phyloP scores from a whole-genome alignment of 2,797 vertebrate genomes.

The Macropodus opercularis region DNA sequence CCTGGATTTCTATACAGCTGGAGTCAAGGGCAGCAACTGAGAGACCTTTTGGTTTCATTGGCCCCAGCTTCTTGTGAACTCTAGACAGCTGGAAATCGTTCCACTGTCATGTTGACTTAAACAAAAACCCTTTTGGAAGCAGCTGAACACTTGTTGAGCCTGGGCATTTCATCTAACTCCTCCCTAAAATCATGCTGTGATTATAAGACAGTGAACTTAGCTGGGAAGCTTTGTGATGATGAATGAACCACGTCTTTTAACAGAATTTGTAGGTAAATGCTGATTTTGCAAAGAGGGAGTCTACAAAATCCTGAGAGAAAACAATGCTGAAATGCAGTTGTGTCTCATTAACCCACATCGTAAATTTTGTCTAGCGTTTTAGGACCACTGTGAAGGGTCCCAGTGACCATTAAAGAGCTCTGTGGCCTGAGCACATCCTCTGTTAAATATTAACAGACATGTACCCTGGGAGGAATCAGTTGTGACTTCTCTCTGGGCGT shows the following conservation, averaged over 20 bases:
- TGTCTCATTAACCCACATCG: slow-evolving; percentile 9
- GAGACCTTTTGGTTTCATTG: slow-evolving; percentile 45
- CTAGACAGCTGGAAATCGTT: slow-evolving; percentile 62
- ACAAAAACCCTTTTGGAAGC: slow-evolving; percentile 45
- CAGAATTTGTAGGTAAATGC: not conserved
- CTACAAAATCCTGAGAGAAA: slow-evolving; percentile 7
- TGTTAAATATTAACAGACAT: slow-evolving; percentile 23
- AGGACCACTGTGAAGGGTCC: slow-evolving; percentile 14
- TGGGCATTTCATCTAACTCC: slow-evolving; percentile 51
- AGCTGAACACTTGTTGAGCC: slow-evolving; percentile 32
- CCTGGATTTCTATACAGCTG: slow-evolving; percentile 67
- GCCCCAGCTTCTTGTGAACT: slow-evolving; percentile 29
- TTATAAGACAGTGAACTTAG: slow-evolving; percentile 55
- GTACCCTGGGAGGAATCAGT: slow-evolving; percentile 27
- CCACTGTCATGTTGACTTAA: slow-evolving; percentile 53
- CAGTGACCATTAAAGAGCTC: slow-evolving; percentile 37
- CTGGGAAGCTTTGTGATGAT: slow-evolving; percentile 55
- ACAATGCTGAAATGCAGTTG: slow-evolving; percentile 14
- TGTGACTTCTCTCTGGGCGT: slow-evolving; percentile 52
- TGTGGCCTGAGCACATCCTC: slow-evolving; percentile 15
- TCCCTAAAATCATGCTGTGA: slow-evolving; percentile 52
- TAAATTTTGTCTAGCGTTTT: slow-evolving; percentile 23
- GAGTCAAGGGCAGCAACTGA: slow-evolving; percentile 16
- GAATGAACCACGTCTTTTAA: slow-evolving; percentile 10
- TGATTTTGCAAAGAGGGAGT: slow-evolving; percentile 26